Evolutionary conservation across 1,140 invertebrate species (phyloP).

Genomic region (Cryptotermes secundus): DNA sequence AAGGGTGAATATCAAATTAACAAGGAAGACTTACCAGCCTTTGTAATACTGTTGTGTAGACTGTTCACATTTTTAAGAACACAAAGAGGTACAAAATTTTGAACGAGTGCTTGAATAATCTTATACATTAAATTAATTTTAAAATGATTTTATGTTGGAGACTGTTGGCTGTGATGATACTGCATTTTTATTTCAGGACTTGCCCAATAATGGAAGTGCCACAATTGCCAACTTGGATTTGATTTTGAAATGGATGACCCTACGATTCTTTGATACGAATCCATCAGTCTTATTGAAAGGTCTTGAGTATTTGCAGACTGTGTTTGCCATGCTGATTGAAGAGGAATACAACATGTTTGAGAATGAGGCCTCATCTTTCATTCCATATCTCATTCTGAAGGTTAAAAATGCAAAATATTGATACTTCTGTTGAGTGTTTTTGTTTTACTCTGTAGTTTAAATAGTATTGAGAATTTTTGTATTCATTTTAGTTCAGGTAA

Average conservation of each 20-base stretch:
- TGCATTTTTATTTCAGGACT: constrained; percentile 55
- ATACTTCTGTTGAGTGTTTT: neutral
- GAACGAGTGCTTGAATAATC: too few relatives aligned
- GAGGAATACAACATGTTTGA: constrained; percentile 85
- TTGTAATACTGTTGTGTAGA: too few relatives aligned
- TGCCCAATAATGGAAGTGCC: constrained; percentile 72
- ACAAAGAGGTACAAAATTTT: too few relatives aligned
- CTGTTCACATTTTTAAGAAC: too few relatives aligned
- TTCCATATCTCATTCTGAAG: constrained; percentile 92
- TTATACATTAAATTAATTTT: too few relatives aligned
- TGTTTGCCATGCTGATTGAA: constrained; percentile 79
- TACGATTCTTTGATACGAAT: constrained; percentile 98
- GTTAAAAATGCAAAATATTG: constrained; percentile 48
- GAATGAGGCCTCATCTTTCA: constrained; percentile 88
- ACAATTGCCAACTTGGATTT: constrained; percentile 91
- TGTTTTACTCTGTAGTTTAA: neutral
- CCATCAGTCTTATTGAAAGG: constrained; percentile 94
- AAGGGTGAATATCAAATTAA: too few relatives aligned
- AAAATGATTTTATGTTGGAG: neutral
- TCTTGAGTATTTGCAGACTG: constrained; percentile 83
- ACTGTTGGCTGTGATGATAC: neutral
- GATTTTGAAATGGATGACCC: constrained; percentile 93
- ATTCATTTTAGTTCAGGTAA: too few relatives aligned
- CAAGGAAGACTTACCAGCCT: too few relatives aligned
- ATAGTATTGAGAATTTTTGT: constrained; percentile 24